These are phyloP conservation scores for Pelusios castaneus DNA, from an alignment of 2,113 vertebrate species.

Conservation along the genomic window DNA sequence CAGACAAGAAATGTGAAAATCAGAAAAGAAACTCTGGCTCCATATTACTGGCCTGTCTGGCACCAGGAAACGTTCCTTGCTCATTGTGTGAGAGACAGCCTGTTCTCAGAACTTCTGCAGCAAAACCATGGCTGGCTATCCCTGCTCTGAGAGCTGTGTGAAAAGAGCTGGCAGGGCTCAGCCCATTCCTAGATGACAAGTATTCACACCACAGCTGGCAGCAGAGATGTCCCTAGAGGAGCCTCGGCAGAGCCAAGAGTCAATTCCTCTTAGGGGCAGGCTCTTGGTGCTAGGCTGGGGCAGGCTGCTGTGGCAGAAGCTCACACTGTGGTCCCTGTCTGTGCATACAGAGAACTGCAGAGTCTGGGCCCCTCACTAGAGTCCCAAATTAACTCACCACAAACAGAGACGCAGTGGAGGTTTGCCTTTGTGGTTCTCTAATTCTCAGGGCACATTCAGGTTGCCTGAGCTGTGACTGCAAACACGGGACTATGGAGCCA, in stretches of 20 bases:
- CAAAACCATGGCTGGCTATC: slow-evolving; percentile 6
- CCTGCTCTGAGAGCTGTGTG: not conserved
- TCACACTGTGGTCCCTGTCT: not conserved
- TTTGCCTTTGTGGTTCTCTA: not conserved
- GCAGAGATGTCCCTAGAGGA: not conserved
- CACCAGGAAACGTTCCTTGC: not conserved
- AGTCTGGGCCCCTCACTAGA: not conserved
- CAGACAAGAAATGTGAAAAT: not conserved
- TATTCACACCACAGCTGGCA: slow-evolving; percentile 56
- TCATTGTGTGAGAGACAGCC: not conserved
- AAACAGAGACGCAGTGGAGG: not conserved
- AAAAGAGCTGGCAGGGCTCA: not conserved
- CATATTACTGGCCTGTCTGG: rapidly evolving
- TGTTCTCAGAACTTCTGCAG: not conserved
- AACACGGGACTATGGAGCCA: not conserved
- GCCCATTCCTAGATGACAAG: slow-evolving; percentile 68
- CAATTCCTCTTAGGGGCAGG: not conserved
- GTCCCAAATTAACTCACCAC: slow-evolving; percentile 3
- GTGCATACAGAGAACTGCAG: not conserved
- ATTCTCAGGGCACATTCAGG: not conserved
- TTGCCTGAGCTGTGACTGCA: not conserved
- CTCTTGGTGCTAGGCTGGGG: rapidly evolving
- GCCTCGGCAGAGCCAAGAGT: not conserved
- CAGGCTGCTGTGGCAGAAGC: not conserved
- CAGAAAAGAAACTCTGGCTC: not conserved